Conservation (phyloP, 2,888 invertebrate genomes). For the Melieria picta region DNA sequence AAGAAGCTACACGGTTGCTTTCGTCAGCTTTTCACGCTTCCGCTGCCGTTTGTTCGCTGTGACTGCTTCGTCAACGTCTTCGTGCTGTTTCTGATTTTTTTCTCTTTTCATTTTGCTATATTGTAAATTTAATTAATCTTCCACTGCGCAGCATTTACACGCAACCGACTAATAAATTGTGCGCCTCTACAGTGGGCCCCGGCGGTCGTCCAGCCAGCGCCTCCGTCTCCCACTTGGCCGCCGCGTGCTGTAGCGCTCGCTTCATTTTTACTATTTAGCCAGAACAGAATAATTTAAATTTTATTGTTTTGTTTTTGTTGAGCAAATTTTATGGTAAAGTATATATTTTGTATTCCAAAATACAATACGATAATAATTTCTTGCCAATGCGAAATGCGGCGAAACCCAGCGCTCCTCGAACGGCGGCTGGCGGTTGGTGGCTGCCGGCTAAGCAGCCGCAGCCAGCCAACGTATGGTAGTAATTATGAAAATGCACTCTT, state of each 20-base stretch:
- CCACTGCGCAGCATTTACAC: conserved; percentile 38
- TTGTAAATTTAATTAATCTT: conserved; percentile 27
- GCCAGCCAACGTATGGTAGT: conserved; percentile 28
- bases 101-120: neutral
- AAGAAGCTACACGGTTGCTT: too few relatives aligned
- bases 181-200: neutral
- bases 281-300: conserved; percentile 39
- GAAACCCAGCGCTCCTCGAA: neutral
- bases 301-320: conserved; percentile 37
- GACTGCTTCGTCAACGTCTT: too few relatives aligned
- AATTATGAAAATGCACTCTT: conserved; percentile 42
- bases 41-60: too few relatives aligned
- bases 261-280: conserved; percentile 14
- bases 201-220: neutral
- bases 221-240: too few relatives aligned
- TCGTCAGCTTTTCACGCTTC: too few relatives aligned
- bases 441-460: neutral
- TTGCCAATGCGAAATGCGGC: neutral
- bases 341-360: conserved; percentile 8
- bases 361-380: neutral
- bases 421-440: conserved; percentile 4
- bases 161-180: conserved; percentile 35
- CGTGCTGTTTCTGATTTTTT: too few relatives aligned
- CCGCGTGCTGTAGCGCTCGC: neutral
- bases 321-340: conserved; percentile 29